phyloP scores from a whole-genome alignment of 1,140 invertebrate species.

The Littorina saxatilis region DNA sequence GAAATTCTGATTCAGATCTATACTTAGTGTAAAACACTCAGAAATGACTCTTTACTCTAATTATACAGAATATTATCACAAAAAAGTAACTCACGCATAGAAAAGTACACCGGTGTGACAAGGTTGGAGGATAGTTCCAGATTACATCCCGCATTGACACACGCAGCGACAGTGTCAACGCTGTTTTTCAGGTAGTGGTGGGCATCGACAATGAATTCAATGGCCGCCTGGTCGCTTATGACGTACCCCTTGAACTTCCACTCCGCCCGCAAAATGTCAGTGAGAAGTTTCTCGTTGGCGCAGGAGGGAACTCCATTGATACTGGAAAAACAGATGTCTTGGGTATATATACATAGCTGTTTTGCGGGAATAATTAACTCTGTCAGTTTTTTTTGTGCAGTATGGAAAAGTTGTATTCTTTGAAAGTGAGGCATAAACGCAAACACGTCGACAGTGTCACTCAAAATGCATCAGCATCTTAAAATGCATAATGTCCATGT shows the following conservation, averaged over 20 bases:
- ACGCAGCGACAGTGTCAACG: slow-evolving; percentile 63
- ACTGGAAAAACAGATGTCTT: slow-evolving; percentile 48
- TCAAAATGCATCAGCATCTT: background rate
- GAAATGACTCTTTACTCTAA: too few relatives aligned
- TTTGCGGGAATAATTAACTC: background rate
- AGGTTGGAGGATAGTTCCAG: slow-evolving; percentile 62
- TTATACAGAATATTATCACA: too few relatives aligned
- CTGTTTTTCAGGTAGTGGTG: slow-evolving; percentile 66
- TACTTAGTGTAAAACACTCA: too few relatives aligned
- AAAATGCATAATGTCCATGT: too few relatives aligned
- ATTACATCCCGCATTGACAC: slow-evolving; percentile 70
- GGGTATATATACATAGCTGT: background rate
- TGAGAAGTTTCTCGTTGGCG: slow-evolving; percentile 69
- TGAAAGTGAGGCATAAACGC: background rate
- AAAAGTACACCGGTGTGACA: slow-evolving; percentile 50
- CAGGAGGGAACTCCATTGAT: slow-evolving; percentile 73
- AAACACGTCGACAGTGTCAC: too few relatives aligned
- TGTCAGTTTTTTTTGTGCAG: too few relatives aligned
- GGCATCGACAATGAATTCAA: slow-evolving; percentile 64
- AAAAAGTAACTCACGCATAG: slow-evolving; percentile 53
- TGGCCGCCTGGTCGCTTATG: slow-evolving; percentile 69
- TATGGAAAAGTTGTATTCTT: too few relatives aligned
- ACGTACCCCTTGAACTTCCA: slow-evolving; percentile 74
- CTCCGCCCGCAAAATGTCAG: slow-evolving; percentile 64
- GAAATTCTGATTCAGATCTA: too few relatives aligned